Conservation (phyloP, 1,140 invertebrate species). For the Panagrolaimus sp. region DNA sequence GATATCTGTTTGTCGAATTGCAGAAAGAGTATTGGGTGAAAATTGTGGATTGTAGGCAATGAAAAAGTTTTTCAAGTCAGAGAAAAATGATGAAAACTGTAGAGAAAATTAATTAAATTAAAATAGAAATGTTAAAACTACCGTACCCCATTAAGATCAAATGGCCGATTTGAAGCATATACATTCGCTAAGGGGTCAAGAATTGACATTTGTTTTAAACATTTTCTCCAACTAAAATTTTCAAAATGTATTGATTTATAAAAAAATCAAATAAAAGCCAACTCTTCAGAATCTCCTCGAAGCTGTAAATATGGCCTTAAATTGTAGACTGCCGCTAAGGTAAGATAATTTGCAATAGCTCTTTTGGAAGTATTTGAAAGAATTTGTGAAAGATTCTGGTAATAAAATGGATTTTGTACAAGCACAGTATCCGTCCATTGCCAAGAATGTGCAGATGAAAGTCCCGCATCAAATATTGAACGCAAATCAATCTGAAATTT, state of each 20-base stretch:
- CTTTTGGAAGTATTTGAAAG: background rate
- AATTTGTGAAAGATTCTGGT: background rate
- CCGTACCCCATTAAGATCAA: background rate
- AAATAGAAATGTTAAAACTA: no score
- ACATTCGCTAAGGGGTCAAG: background rate
- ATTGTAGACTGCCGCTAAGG: background rate
- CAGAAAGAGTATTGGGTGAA: background rate
- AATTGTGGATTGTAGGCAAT: background rate
- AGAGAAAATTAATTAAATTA: no score
- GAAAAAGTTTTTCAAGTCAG: background rate
- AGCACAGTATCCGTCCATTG: background rate
- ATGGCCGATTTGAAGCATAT: background rate
- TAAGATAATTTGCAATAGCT: background rate
- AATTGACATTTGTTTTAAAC: conserved; percentile 4
- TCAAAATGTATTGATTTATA: background rate
- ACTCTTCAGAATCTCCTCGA: background rate
- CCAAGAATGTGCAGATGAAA: background rate
- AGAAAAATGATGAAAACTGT: background rate
- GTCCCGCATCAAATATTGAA: background rate
- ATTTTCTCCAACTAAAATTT: background rate
- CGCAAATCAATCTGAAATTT: background rate
- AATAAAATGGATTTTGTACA: background rate
- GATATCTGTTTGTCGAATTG: background rate
- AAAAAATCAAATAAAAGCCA: background rate
- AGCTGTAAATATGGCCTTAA: background rate